Conservation (phyloP, 2,888 invertebrate species). For the Antheraea yamamai region DNA sequence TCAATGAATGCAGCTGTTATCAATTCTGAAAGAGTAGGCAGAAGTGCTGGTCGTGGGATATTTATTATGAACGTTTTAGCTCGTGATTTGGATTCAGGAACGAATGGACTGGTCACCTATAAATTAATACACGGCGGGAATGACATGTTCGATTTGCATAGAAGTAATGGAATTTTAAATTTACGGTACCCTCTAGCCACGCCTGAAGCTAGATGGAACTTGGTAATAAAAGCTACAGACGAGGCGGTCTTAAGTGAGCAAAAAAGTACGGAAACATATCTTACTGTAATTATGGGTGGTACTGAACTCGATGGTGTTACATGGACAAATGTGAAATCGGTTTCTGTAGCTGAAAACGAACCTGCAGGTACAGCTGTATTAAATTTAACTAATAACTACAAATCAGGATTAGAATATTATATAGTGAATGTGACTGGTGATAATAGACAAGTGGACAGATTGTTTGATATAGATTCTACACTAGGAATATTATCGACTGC, state of each 20-base stretch:
- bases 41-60: conserved; percentile 80
- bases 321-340: conserved; percentile 85
- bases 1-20: conserved; percentile 96
- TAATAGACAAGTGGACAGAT: conserved; percentile 90
- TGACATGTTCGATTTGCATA: conserved; percentile 90
- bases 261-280: conserved; percentile 92
- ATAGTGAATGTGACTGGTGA: conserved; percentile 92
- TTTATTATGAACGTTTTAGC: conserved; percentile 91
- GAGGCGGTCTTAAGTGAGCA: conserved; percentile 95
- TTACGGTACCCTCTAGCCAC: conserved; percentile 82
- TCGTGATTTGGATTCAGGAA: conserved; percentile 93
- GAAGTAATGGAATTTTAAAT: conserved; percentile 89
- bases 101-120: conserved; percentile 95
- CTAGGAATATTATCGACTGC: conserved; percentile 94
- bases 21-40: conserved; percentile 79
- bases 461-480: conserved; percentile 95
- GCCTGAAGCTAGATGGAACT: conserved; percentile 89
- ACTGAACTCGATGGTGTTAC: conserved; percentile 81
- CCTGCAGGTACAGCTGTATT: conserved; percentile 92
- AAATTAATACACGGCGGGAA: conserved; percentile 90
- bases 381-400: conserved; percentile 88
- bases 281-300: conserved; percentile 89
- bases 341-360: conserved; percentile 94
- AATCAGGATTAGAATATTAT: conserved; percentile 91
- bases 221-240: conserved; percentile 94